Percentiles rank a stretch among this genome's conserved stretches.
phyloP scores from a whole-genome alignment of 2,113 vertebrate genomes.

The Leucoraja erinaceus region DNA sequence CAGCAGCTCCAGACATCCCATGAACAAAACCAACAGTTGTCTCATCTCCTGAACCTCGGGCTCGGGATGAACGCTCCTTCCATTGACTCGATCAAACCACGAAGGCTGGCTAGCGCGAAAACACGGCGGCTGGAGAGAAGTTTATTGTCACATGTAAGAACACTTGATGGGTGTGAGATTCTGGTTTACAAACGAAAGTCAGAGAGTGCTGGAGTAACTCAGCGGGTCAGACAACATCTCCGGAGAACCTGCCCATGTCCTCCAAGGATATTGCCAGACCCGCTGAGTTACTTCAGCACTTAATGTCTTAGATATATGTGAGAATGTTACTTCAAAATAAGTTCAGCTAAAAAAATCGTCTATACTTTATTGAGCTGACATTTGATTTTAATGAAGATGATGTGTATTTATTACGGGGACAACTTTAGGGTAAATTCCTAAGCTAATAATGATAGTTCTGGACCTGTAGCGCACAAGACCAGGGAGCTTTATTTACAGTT shows the following conservation, averaged over 20 bases:
- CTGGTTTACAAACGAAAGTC: too few relatives aligned
- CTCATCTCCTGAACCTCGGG: constrained; percentile 51
- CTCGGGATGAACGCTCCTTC: background rate
- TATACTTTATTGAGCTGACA: background rate
- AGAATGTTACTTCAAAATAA: too few relatives aligned
- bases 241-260: too few relatives aligned
- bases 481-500: background rate
- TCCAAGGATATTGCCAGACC: too few relatives aligned
- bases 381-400: background rate
- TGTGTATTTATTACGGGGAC: background rate
- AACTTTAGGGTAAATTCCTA: background rate
- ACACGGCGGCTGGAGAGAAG: background rate
- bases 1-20: constrained; percentile 64
- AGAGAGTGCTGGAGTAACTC: too few relatives aligned
- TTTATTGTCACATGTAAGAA: too few relatives aligned
- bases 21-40: constrained; percentile 92
- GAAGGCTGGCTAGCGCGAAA: too few relatives aligned
- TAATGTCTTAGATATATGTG: too few relatives aligned
- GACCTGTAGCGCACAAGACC: background rate
- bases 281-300: too few relatives aligned
- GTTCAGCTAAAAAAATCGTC: too few relatives aligned
- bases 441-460: background rate
- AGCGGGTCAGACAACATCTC: too few relatives aligned
- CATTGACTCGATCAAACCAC: background rate
- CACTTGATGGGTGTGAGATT: background rate